These are phyloP conservation scores for Drosophila saltans DNA, from an alignment of 1,140 invertebrate species.

Conservation along the genomic window DNA sequence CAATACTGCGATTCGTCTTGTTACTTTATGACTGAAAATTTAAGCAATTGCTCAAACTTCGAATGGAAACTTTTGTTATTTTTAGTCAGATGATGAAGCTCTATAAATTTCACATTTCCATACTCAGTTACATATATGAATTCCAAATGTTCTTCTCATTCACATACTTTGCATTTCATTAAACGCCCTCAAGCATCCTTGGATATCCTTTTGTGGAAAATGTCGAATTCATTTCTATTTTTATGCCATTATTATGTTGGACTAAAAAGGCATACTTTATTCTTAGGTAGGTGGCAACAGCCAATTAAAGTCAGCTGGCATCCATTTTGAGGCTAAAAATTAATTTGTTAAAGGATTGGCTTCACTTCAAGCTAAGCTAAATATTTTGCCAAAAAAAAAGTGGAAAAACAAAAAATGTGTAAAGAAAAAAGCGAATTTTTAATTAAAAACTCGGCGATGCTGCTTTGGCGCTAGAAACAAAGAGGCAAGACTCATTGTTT, in stretches of 20 bases:
- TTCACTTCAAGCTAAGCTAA: conserved; percentile 55
- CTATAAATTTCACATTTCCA: neutral
- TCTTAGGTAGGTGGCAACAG: conserved; percentile 58
- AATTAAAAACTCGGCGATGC: conserved; percentile 66
- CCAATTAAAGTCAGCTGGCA: conserved; percentile 71
- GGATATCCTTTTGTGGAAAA: conserved; percentile 8
- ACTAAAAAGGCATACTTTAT: neutral
- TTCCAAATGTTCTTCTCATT: neutral
- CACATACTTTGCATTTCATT: conserved; percentile 5
- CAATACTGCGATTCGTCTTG: too few species aligned
- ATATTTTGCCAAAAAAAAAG: conserved; percentile 61
- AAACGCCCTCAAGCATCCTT: neutral
- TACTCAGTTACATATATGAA: neutral
- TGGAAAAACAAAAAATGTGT: conserved; percentile 5
- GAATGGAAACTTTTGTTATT: too few species aligned
- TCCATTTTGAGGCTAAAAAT: conserved; percentile 65
- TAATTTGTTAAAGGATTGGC: conserved; percentile 70
- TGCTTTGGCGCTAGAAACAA: conserved; percentile 45
- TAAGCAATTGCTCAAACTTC: too few species aligned
- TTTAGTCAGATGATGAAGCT: neutral
- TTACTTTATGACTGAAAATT: too few species aligned
- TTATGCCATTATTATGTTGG: conserved; percentile 26
- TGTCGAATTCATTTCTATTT: conserved; percentile 47
- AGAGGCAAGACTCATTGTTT: conserved; percentile 56
- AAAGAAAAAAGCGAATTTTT: conserved; percentile 54